Evolutionary conservation across 2,113 vertebrate genomes (phyloP).

Genomic region (Leptocoma aspasia): DNA sequence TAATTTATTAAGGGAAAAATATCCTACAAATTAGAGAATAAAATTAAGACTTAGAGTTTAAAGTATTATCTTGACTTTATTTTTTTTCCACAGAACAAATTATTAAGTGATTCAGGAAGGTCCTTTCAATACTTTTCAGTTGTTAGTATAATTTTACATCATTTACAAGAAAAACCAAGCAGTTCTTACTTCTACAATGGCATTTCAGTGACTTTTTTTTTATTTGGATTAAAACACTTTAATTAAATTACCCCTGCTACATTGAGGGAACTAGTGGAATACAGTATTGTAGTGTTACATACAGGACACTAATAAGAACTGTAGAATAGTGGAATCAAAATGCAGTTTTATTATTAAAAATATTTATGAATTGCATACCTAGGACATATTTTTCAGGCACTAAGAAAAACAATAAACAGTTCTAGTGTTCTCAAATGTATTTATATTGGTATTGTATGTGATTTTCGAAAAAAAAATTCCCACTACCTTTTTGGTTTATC

Average conservation of each 20-base stretch:
- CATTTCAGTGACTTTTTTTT: neutral
- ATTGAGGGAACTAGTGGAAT: constrained; percentile 11
- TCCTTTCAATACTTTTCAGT: constrained; percentile 46
- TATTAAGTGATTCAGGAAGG: constrained; percentile 35
- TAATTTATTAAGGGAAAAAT: neutral
- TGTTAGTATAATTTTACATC: constrained; percentile 19
- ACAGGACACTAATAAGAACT: constrained; percentile 8
- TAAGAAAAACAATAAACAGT: neutral
- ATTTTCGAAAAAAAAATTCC: neutral
- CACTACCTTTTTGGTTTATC: neutral
- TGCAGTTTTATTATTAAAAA: constrained; percentile 37
- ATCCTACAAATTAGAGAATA: constrained; percentile 48
- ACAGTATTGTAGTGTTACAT: constrained; percentile 35
- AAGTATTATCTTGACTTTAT: constrained; percentile 67
- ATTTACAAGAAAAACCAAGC: constrained; percentile 45
- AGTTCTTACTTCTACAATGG: constrained; percentile 38
- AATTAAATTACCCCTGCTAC: constrained; percentile 14
- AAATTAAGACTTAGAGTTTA: constrained; percentile 62
- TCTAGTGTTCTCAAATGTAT: neutral
- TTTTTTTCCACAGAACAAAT: constrained; percentile 52
- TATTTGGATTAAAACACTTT: constrained; percentile 2
- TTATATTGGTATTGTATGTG: neutral
- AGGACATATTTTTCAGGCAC: constrained; percentile 10
- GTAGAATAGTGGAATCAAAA: constrained; percentile 20
- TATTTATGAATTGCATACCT: neutral